Conservation (phyloP, 2,113 vertebrate species). For the Platichthys stellatus region DNA sequence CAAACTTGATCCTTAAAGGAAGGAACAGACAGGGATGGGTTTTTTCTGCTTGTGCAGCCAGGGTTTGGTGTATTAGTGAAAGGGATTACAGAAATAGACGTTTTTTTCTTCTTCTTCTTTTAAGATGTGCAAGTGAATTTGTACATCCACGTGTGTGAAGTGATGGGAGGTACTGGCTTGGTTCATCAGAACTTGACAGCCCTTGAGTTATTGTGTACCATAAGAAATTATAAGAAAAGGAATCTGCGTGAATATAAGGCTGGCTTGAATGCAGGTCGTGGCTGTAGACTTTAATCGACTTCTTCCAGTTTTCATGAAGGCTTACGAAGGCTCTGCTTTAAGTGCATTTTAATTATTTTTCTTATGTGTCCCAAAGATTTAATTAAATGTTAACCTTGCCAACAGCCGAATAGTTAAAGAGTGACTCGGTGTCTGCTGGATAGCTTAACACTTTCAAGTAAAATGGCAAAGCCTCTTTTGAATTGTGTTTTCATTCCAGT, state of each 20-base stretch:
- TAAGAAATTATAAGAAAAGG: constrained; percentile 33
- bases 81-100: not conserved
- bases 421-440: not conserved
- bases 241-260: constrained; percentile 20
- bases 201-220: constrained; percentile 32
- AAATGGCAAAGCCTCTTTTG: not conserved
- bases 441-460: not conserved
- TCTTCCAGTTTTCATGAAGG: constrained; percentile 1
- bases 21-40: not conserved
- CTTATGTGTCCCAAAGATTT: constrained; percentile 5
- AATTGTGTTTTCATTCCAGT: not conserved
- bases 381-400: constrained; percentile 42
- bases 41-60: not conserved
- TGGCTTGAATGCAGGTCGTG: not conserved
- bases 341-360: constrained; percentile 4
- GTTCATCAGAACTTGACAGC: constrained; percentile 17
- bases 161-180: constrained; percentile 29
- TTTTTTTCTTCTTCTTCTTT: not conserved
- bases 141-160: not conserved
- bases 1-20: not conserved
- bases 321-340: not conserved
- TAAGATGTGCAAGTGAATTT: constrained; percentile 3
- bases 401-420: constrained; percentile 5
- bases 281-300: constrained; percentile 8
- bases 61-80: not conserved